A percentile compares a stretch with the other conserved stretches of the same genome.
phyloP scores from a whole-genome alignment of 1,140 invertebrate species.

The Drosophila ficusphila region DNA sequence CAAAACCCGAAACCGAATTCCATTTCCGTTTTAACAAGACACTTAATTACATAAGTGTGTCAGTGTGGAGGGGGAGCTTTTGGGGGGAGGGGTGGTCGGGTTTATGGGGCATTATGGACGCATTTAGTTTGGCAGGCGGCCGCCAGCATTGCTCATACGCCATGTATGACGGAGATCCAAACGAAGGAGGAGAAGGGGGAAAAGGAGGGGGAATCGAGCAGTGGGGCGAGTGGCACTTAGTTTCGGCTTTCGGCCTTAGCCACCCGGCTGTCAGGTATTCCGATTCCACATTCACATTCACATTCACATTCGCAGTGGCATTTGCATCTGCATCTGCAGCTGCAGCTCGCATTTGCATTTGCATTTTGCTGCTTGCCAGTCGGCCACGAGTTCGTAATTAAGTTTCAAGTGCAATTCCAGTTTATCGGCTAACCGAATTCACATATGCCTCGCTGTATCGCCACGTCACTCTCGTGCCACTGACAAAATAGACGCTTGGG shows the following conservation, averaged over 20 bases:
- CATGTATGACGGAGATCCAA: slow-evolving; percentile 15
- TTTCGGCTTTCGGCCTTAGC: slow-evolving; percentile 9
- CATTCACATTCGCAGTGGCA: slow-evolving; percentile 11
- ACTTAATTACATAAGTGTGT: slow-evolving; percentile 74
- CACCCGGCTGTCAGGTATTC: slow-evolving; percentile 50
- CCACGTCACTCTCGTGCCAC: not conserved
- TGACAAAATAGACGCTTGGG: not conserved
- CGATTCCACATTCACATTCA: slow-evolving; percentile 15
- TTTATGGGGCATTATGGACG: slow-evolving; percentile 39
- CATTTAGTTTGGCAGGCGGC: slow-evolving; percentile 52
- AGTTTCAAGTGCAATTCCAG: slow-evolving; percentile 74
- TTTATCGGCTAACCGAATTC: slow-evolving; percentile 64
- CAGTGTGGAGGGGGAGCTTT: slow-evolving; percentile 39
- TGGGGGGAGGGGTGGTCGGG: not conserved
- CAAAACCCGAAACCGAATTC: slow-evolving; percentile 76
- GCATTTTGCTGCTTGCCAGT: slow-evolving; percentile 56
- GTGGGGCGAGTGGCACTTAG: slow-evolving; percentile 37
- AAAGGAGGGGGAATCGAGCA: no score
- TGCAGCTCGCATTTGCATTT: slow-evolving; percentile 47
- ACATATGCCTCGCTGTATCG: slow-evolving; percentile 13
- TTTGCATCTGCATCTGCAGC: slow-evolving; percentile 18
- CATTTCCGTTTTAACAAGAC: slow-evolving; percentile 75
- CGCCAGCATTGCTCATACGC: slow-evolving; percentile 70
- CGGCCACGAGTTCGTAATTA: slow-evolving; percentile 61
- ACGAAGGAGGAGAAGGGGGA: not conserved